Evolutionary conservation across 2,888 invertebrate genomes (phyloP).

Genomic region (Choristoneura rosaceana): DNA sequence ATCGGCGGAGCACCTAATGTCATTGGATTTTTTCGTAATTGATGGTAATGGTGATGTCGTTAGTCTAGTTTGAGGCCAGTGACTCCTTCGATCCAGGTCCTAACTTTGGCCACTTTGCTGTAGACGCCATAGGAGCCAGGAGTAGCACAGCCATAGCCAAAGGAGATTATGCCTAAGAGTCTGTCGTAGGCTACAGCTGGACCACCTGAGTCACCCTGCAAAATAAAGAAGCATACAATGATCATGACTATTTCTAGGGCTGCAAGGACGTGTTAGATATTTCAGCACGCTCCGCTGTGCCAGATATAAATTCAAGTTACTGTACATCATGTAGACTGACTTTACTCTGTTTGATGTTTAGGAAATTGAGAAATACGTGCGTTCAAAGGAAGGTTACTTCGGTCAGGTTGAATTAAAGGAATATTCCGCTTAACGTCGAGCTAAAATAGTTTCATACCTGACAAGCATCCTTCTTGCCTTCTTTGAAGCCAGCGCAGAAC

Average conservation of each 20-base stretch:
- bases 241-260: too few species aligned
- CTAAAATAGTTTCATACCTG: conserved; percentile 59
- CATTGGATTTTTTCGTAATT: background rate
- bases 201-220: conserved; percentile 81
- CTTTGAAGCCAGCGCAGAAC: conserved; percentile 78
- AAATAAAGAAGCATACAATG: conserved; percentile 31
- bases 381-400: background rate
- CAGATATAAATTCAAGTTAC: too few species aligned
- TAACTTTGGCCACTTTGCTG: conserved; percentile 76
- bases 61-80: conserved; percentile 67
- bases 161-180: conserved; percentile 78
- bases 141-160: conserved; percentile 80
- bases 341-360: too few species aligned
- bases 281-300: too few species aligned
- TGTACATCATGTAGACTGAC: too few species aligned
- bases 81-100: conserved; percentile 69
- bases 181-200: conserved; percentile 72
- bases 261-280: too few species aligned
- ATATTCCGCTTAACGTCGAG: too few species aligned
- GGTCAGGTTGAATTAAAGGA: too few species aligned
- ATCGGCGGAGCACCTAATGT: background rate
- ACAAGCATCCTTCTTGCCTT: conserved; percentile 77
- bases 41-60: background rate
- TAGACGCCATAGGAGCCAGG: conserved; percentile 78
- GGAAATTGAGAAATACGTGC: too few species aligned